Percentiles rank a stretch among this genome's conserved stretches.
Conservation (phyloP, 1,140 invertebrate genomes). For the Chionoecetes opilio region DNA sequence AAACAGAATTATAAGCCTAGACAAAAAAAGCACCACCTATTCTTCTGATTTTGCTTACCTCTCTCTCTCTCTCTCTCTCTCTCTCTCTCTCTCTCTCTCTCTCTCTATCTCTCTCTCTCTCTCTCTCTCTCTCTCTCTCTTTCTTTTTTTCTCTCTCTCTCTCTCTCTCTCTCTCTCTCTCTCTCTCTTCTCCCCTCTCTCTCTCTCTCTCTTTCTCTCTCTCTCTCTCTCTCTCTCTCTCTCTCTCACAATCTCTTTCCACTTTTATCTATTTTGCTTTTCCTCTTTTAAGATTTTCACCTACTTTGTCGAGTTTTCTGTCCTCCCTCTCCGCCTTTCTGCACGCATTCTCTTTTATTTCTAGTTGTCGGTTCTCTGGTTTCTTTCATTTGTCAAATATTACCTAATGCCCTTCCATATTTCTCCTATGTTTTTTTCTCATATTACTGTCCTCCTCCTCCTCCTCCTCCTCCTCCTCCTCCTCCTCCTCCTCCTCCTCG, state of each 20-base stretch:
- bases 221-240: background rate
- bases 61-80: background rate
- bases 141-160: background rate
- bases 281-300: background rate
- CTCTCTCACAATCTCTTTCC: background rate
- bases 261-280: background rate
- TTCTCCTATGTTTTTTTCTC: no score
- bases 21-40: background rate
- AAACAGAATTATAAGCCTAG: conserved; percentile 36
- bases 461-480: background rate
- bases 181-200: background rate
- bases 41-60: background rate
- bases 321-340: background rate
- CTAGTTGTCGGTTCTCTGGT: no score
- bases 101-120: background rate
- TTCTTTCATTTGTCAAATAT: no score
- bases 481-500: background rate
- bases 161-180: no score
- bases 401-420: no score
- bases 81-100: background rate
- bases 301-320: background rate
- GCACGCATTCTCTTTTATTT: no score
- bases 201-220: background rate
- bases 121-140: background rate
- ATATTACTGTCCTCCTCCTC: background rate